Conservation (phyloP, 2,113 vertebrate species). For the Canis aureus region DNA sequence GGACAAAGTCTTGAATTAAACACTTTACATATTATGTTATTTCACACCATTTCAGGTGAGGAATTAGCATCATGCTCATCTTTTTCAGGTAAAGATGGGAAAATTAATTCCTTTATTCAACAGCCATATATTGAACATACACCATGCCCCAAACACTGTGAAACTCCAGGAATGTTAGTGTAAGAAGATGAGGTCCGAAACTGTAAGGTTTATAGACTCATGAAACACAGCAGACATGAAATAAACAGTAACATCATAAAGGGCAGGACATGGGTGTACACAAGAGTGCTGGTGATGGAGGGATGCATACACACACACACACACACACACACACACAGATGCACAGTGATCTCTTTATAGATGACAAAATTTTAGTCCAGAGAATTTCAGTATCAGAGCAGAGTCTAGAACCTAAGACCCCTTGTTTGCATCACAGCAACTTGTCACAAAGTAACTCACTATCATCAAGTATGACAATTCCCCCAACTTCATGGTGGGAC, state of each 20-base stretch:
- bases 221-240: neutral
- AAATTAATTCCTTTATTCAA: neutral
- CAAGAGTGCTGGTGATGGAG: neutral
- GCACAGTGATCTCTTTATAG: neutral
- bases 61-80: neutral
- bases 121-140: neutral
- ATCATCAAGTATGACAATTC: neutral
- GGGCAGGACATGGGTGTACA: neutral
- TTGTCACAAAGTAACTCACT: neutral
- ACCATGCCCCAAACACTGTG: neutral
- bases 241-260: neutral
- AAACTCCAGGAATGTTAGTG: neutral
- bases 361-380: constrained; percentile 7
- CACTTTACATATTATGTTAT: neutral
- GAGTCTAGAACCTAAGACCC: neutral
- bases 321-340: neutral
- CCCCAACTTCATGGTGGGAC: neutral
- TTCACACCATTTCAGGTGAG: neutral
- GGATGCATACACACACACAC: neutral
- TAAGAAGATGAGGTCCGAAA: neutral
- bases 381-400: neutral
- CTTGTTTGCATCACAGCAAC: neutral
- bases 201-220: neutral
- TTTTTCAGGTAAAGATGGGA: neutral
- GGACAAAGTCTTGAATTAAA: neutral